Percentiles rank a stretch among this genome's conserved stretches.
Conservation (phyloP, 2,797 vertebrate species). For the Notamacropus eugenii region DNA sequence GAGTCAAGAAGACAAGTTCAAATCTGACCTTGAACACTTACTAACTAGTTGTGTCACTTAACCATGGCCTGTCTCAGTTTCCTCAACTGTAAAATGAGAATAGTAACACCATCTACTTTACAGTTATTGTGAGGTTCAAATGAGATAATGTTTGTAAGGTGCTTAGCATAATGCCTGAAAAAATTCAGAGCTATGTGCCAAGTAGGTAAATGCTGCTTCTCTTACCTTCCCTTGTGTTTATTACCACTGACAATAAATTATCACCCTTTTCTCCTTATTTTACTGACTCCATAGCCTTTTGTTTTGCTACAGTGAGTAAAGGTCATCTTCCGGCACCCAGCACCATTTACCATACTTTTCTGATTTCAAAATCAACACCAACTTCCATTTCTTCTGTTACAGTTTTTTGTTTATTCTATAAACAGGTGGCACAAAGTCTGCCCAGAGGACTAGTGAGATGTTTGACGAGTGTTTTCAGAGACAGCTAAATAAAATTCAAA, state of each 20-base stretch:
- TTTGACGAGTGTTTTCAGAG: not conserved
- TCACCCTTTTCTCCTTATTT: not conserved
- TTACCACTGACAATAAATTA: not conserved
- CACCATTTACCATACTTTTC: not conserved
- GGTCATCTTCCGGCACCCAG: not conserved
- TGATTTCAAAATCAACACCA: not conserved
- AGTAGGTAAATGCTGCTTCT: not conserved
- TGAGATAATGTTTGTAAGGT: not conserved
- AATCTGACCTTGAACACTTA: not conserved
- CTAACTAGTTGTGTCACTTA: not conserved
- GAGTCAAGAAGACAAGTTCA: not conserved
- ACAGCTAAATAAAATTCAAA: slow-evolving; percentile 28
- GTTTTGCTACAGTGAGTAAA: slow-evolving; percentile 12
- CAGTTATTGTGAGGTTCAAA: too few relatives aligned
- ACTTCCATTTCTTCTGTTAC: not conserved
- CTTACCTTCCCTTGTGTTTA: not conserved
- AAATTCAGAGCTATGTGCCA: not conserved
- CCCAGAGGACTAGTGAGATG: not conserved
- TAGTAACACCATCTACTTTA: not conserved
- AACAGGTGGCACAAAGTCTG: not conserved
- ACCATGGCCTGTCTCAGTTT: not conserved
- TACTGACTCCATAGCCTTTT: slow-evolving; percentile 12
- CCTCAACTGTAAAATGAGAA: not conserved
- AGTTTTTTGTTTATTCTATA: not conserved
- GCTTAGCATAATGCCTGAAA: not conserved